Evolutionary conservation across 2,797 vertebrate genomes (phyloP).

Genomic region (Petrocephalus schoutedeni): DNA sequence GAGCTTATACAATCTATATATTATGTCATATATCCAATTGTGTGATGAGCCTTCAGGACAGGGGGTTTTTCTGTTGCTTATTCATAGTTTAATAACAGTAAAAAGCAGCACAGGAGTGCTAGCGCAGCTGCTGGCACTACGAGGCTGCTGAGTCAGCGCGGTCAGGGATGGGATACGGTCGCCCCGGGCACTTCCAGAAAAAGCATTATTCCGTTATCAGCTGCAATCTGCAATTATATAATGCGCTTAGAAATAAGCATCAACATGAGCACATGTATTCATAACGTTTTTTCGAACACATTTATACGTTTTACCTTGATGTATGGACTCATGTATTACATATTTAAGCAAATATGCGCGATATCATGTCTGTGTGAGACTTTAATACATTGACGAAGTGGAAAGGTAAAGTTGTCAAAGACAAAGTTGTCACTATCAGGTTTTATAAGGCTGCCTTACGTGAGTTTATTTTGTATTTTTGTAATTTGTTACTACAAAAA

Average conservation of each 20-base stretch:
- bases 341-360: background rate
- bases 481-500: background rate
- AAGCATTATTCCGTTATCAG: background rate
- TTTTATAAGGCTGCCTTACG: background rate
- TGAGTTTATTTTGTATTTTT: background rate
- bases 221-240: background rate
- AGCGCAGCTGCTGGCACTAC: background rate
- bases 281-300: background rate
- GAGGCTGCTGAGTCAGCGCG: constrained; percentile 22
- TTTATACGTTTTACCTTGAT: background rate
- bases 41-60: background rate
- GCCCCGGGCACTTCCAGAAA: background rate
- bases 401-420: no score
- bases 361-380: background rate
- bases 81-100: constrained; percentile 27
- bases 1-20: background rate
- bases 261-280: background rate
- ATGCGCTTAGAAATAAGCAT: background rate
- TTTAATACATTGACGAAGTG: background rate
- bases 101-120: background rate
- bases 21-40: background rate
- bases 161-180: constrained; percentile 7
- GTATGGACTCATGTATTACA: background rate
- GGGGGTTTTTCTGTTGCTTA: background rate
- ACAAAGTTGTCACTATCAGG: background rate